Evolutionary conservation across 2,888 invertebrate genomes (phyloP).

Genomic region (Furcula furcula): DNA sequence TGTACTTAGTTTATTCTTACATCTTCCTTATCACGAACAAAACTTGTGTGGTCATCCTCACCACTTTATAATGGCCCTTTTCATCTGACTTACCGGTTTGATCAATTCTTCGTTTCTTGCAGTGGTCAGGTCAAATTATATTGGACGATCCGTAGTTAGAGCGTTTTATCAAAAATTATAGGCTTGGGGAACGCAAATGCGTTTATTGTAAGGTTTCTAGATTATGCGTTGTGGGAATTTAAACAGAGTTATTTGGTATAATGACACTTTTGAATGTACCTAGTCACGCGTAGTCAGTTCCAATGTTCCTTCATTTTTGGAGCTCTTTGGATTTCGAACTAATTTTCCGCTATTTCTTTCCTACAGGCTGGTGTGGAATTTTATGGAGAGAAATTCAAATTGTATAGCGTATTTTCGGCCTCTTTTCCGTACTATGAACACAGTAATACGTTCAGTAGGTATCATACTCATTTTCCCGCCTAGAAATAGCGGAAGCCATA

Average conservation of each 20-base stretch:
- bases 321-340: no score
- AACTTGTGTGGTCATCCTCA: conserved; percentile 50
- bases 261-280: no score
- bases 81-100: conserved; percentile 10
- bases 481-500: neutral
- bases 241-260: conserved; percentile 41
- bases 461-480: no score
- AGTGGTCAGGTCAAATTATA: conserved; percentile 22
- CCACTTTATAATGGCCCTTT: conserved; percentile 34
- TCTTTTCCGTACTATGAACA: no score
- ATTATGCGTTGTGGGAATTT: conserved; percentile 42
- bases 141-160: conserved; percentile 31
- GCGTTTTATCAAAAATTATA: conserved; percentile 58
- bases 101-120: conserved; percentile 3
- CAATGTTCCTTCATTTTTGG: no score
- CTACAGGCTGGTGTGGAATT: no score
- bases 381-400: no score
- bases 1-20: no score
- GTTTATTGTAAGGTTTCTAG: conserved; percentile 44
- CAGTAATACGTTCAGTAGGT: no score
- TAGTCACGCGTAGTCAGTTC: no score
- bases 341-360: no score
- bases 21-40: conserved; percentile 44
- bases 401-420: no score
- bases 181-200: conserved; percentile 51